Evolutionary conservation across 2,888 invertebrate genomes (phyloP).

Genomic region (Sylvicola fuscatus): DNA sequence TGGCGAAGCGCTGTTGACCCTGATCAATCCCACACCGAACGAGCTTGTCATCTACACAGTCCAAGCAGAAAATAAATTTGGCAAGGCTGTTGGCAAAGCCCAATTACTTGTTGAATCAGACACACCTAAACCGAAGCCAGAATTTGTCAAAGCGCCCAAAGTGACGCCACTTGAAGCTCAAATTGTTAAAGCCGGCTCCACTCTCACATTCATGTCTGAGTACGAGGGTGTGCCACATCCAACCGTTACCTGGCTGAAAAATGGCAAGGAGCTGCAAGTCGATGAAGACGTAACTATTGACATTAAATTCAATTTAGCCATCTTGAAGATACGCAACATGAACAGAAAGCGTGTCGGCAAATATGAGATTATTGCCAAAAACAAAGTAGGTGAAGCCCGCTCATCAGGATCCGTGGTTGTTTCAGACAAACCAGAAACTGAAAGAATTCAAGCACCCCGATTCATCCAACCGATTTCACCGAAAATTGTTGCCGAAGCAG

Average conservation of each 20-base stretch:
- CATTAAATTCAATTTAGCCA: conserved; percentile 38
- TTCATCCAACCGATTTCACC: conserved; percentile 53
- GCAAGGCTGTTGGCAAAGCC: conserved; percentile 50
- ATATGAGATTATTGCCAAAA: conserved; percentile 69
- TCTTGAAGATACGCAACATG: conserved; percentile 40
- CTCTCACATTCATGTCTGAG: conserved; percentile 44
- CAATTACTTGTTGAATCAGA: conserved; percentile 39
- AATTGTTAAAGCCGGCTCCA: conserved; percentile 44
- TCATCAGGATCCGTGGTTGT: conserved; percentile 69
- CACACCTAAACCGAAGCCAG: conserved; percentile 18
- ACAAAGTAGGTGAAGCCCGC: conserved; percentile 54
- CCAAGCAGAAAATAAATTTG: conserved; percentile 49
- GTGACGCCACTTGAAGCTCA: conserved; percentile 63
- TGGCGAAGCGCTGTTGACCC: conserved; percentile 38
- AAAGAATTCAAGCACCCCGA: conserved; percentile 43
- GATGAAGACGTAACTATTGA: conserved; percentile 38
- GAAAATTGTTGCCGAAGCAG: conserved; percentile 45
- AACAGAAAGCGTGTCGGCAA: conserved; percentile 64
- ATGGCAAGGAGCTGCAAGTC: conserved; percentile 52
- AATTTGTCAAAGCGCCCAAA: conserved; percentile 41
- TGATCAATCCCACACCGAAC: conserved; percentile 39
- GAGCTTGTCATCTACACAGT: conserved; percentile 50
- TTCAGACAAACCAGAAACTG: conserved; percentile 33
- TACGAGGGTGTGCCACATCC: conserved; percentile 50
- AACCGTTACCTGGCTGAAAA: conserved; percentile 68